These are phyloP conservation scores for Chloroceryle inda DNA, from an alignment of 2,797 vertebrate species.

Conservation along the genomic window DNA sequence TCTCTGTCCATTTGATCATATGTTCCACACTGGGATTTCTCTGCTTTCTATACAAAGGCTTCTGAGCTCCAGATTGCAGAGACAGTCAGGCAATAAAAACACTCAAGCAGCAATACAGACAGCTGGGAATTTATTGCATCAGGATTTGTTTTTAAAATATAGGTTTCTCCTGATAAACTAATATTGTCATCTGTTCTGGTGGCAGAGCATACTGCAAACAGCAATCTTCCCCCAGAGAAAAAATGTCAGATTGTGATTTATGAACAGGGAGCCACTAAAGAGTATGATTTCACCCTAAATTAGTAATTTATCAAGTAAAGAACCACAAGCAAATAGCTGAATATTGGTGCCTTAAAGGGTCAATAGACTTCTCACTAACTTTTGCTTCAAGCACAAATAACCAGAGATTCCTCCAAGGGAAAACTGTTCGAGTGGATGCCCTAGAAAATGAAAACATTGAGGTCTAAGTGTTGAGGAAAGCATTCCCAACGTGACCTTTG, in stretches of 20 bases:
- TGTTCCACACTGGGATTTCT: constrained; percentile 8
- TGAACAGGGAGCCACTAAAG: constrained; percentile 71
- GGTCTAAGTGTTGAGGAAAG: background rate
- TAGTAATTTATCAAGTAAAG: constrained; percentile 77
- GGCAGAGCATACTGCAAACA: constrained; percentile 58
- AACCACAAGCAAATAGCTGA: constrained; percentile 68
- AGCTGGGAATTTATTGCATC: constrained; percentile 56
- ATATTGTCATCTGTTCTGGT: constrained; percentile 75
- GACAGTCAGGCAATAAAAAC: constrained; percentile 20
- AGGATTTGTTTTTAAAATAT: constrained; percentile 71
- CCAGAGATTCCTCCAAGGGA: constrained; percentile 40
- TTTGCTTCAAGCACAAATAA: constrained; percentile 73
- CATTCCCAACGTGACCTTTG: background rate
- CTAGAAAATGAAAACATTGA: constrained; percentile 55
- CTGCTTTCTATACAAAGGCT: background rate
- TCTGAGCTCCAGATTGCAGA: constrained; percentile 25
- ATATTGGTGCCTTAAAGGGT: constrained; percentile 72
- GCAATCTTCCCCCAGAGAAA: constrained; percentile 64
- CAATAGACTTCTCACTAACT: constrained; percentile 61
- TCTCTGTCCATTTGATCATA: constrained; percentile 16
- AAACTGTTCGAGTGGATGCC: constrained; percentile 56
- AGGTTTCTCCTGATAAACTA: constrained; percentile 68
- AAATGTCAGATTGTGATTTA: constrained; percentile 75
- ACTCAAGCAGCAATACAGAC: constrained; percentile 30
- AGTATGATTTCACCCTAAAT: constrained; percentile 76